Evolutionary conservation across 2,113 vertebrate species (phyloP).

Genomic region (Anseranas semipalmata): DNA sequence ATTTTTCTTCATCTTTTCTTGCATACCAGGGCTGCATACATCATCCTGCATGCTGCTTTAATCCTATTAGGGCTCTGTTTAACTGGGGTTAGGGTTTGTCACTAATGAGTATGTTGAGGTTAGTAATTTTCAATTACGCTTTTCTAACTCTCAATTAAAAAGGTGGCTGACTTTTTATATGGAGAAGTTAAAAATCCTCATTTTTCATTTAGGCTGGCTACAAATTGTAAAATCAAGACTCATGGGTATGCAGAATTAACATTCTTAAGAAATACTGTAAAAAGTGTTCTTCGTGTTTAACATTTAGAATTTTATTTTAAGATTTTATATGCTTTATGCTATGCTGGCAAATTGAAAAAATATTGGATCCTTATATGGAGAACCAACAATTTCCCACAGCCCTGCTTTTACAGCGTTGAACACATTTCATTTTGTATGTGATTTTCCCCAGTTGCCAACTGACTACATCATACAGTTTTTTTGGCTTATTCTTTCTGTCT

Average conservation of each 20-base stretch:
- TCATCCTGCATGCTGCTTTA: conserved; percentile 43
- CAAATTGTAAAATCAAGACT: not conserved
- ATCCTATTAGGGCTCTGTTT: conserved; percentile 53
- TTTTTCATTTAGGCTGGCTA: conserved; percentile 30
- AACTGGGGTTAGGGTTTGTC: conserved; percentile 51
- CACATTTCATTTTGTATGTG: conserved; percentile 51
- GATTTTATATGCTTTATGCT: conserved; percentile 37
- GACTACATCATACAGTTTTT: conserved; percentile 64
- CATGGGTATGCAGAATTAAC: not conserved
- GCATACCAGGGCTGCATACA: conserved; percentile 19
- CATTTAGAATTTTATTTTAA: conserved; percentile 41
- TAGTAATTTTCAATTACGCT: conserved; percentile 55
- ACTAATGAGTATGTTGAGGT: conserved; percentile 51
- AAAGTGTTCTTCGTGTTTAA: not conserved
- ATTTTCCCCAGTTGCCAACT: conserved; percentile 56
- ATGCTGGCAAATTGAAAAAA: conserved; percentile 60
- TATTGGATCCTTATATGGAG: conserved; percentile 54
- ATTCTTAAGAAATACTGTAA: conserved; percentile 40
- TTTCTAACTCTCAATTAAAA: conserved; percentile 57
- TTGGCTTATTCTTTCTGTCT: conserved; percentile 61
- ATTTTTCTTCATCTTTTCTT: conserved; percentile 29
- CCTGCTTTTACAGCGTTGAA: conserved; percentile 33
- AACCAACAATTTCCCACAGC: conserved; percentile 55
- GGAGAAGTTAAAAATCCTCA: not conserved
- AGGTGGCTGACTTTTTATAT: conserved; percentile 54